Conservation (phyloP, 1,140 invertebrate genomes). For the Druon quercuslanigerum region DNA sequence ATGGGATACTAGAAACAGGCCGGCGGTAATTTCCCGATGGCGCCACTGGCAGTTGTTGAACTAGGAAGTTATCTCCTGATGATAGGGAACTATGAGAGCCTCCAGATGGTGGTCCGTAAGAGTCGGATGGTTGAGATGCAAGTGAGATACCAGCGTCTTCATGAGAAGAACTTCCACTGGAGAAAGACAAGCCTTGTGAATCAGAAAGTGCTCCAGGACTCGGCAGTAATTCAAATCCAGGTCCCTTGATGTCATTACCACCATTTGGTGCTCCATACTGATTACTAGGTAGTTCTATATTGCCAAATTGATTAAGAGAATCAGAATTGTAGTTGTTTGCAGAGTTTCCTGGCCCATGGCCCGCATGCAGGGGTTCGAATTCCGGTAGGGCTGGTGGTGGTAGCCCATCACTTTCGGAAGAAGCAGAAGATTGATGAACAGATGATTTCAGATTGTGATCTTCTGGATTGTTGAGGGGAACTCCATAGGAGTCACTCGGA, state of each 20-base stretch:
- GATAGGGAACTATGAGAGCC: conserved; percentile 30
- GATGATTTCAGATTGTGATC: conserved; percentile 67
- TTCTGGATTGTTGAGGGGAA: conserved; percentile 68
- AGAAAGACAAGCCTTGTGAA: conserved; percentile 37
- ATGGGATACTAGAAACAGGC: conserved; percentile 36
- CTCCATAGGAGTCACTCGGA: conserved; percentile 71
- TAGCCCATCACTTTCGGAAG: conserved; percentile 63
- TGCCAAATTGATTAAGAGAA: conserved; percentile 10
- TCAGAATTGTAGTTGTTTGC: conserved; percentile 18
- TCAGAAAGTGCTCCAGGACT: conserved; percentile 47
- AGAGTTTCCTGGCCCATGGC: conserved; percentile 54
- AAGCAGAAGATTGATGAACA: conserved; percentile 57
- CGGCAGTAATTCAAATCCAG: conserved; percentile 73
- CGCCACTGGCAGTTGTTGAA: conserved; percentile 55
- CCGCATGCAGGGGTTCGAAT: conserved; percentile 66
- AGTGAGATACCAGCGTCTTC: conserved; percentile 15
- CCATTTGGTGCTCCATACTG: conserved; percentile 50
- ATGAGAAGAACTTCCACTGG: conserved; percentile 34
- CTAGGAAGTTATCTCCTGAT: conserved; percentile 49
- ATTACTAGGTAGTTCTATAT: conserved; percentile 27
- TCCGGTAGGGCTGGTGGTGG: conserved; percentile 73
- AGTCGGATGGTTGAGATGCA: conserved; percentile 32
- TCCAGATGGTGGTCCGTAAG: conserved; percentile 33
- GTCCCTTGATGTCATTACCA: conserved; percentile 63
- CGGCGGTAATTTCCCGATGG: conserved; percentile 31